A percentile compares a stretch with the other conserved stretches of the same genome.
phyloP scores from a whole-genome alignment of 2,797 vertebrate genomes.

The Platyrinchus mystaceus region DNA sequence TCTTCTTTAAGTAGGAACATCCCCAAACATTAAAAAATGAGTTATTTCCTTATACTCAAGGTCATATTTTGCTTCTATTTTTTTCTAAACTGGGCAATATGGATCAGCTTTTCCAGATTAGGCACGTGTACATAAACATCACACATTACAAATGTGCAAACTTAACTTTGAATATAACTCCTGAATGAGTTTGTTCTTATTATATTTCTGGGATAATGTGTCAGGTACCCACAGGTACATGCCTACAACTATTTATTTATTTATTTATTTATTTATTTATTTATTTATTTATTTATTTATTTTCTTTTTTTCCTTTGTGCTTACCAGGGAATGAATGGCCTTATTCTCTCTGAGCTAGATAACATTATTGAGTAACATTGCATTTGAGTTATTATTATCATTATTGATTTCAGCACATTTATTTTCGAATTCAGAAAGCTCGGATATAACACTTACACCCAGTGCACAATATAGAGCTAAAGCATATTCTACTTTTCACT shows the following conservation, averaged over 20 bases:
- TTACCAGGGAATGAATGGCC: not conserved
- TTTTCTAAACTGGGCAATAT: not conserved
- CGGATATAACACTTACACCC: not conserved
- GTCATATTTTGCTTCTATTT: not conserved
- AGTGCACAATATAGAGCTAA: not conserved
- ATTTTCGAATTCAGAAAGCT: slow-evolving; percentile 1
- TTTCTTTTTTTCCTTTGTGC: not conserved
- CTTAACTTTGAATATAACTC: not conserved
- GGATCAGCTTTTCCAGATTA: not conserved
- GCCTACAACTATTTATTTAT: too few relatives aligned
- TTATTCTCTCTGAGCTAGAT: not conserved
- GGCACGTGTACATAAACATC: not conserved
- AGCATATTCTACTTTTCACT: not conserved
- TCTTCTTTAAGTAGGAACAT: not conserved
- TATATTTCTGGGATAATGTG: not conserved
- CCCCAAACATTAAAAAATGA: not conserved
- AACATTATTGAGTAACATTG: not conserved
- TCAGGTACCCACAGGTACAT: not conserved
- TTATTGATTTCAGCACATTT: not conserved
- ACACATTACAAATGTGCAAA: not conserved
- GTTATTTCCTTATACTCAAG: not conserved
- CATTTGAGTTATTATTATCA: not conserved
- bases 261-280: too few relatives aligned
- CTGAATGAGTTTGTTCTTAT: not conserved
- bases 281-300: too few relatives aligned